Evolutionary conservation across 2,113 vertebrate genomes (phyloP), one percentile per base, ranked within the genome.

Genomic region (Melierax canorus): DNA sequence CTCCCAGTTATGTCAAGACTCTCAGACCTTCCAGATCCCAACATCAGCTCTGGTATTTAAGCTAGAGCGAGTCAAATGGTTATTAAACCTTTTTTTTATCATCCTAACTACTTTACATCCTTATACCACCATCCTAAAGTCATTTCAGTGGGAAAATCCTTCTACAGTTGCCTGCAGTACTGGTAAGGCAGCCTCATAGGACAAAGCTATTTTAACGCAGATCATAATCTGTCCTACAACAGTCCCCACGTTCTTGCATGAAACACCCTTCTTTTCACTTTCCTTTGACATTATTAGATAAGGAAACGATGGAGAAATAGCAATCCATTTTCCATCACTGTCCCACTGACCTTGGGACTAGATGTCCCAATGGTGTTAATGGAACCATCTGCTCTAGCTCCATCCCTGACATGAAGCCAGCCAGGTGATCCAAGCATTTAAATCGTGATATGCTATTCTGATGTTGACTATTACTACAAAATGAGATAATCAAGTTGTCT

Each of bases 361-460:
- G 36, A 60, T 19, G 46, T 11, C 36, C 43, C 2, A 0, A 3
- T 20, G 64, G 21, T 34, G 15, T 36, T 14, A 26, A 6, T 7
- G 17, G 43, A 59, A n/a, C 29, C 41, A 22, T 19, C 43, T 60
- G 71, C 77, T 4, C 0, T 15, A 51, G 55, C 30, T 77, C 56
- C 11, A 3, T 8, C 48, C n/a, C 66, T 21, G 43, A 32, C 27
- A 18, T 1, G 5, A 48, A 64, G 13, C 32, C 88, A 89, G 11
- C n/a, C 60, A 90, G 73, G 51, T 85, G 77, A 87, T 62, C 45
- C 68, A 50, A 77, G n/a, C 13, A 1, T 72, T 78, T 78, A 78
- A 45, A 77, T 26, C 12, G 5, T 58, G 50, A 91, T 51, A 43
- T 9, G 22, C 29, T 69, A 6, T 68, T 88, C 71, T 53, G 41